These are phyloP conservation scores for Oxyura jamaicensis DNA, from an alignment of 2,113 vertebrate species.

Conservation along the genomic window DNA sequence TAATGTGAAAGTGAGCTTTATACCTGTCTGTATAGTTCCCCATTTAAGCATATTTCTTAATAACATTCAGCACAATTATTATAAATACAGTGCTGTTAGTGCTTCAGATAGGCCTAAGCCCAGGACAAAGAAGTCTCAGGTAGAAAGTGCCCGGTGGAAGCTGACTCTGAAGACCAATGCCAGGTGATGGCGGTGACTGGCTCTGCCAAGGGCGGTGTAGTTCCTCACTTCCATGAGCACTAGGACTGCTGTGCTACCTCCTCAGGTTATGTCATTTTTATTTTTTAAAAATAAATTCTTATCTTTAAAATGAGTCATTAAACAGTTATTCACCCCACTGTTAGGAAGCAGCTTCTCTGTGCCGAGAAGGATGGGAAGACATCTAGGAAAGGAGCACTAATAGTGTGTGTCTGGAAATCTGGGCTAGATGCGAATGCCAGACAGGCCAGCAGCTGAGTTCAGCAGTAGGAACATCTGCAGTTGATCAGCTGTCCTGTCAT, in stretches of 20 bases:
- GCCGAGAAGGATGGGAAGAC: neutral
- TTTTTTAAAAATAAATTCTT: neutral
- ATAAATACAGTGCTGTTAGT: neutral
- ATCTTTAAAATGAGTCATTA: neutral
- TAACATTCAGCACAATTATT: neutral
- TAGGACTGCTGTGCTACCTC: neutral
- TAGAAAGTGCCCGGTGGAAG: neutral
- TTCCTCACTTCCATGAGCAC: neutral
- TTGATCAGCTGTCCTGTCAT: slow-evolving; percentile 58
- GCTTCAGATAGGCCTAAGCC: neutral
- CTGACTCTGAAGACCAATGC: accelerated
- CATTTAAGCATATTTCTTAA: neutral
- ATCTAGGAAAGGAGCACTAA: neutral
- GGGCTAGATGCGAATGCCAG: neutral
- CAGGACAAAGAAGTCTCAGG: neutral
- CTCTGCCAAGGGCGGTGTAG: neutral
- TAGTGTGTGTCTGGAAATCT: neutral
- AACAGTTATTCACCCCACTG: neutral
- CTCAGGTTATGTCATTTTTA: neutral
- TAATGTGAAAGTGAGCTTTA: neutral
- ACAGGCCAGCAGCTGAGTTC: slow-evolving; percentile 41
- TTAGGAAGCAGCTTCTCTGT: slow-evolving; percentile 2
- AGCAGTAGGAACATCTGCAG: slow-evolving; percentile 45
- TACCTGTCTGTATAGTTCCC: neutral
- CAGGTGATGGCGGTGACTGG: neutral